Evolutionary conservation across 2,797 vertebrate genomes (phyloP), one percentile per base, ranked within the genome.

Genomic region (Tiaroga cobitis): DNA sequence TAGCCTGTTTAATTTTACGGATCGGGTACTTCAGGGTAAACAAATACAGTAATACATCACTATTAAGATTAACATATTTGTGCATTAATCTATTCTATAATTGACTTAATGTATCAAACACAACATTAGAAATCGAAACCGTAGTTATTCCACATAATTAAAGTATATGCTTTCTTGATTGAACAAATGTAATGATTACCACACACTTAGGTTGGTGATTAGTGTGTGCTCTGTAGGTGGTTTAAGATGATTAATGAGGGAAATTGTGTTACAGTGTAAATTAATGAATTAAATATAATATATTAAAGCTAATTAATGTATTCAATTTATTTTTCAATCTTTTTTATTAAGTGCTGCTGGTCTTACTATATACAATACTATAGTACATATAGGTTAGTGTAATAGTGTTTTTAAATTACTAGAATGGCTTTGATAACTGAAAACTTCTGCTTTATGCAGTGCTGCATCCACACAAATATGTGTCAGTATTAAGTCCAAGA

Each of bases 151-250:
- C 1, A 56, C 7, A 39, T 76, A 37, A 76, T 76, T 76, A 13
- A 37, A 18, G 51, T 76, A 56, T 76, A 56, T 59, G 75, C 34
- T 39, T 39, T 77, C 34, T 77, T 59, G 24, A 77, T 72, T 72
- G 37, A 56, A 61, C 7, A 82, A 82, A 73, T 59, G 10, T 72
- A 59, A 72, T 61, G 19, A 73, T 39, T 46, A 56, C 11, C 39
- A 32, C 37, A 43, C 4, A 19, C 39, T 73, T 19, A 29, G 51
- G 68, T 59, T 51, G 32, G 16, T 81, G 46, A 81, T 70, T 69
- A 81, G 11, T 8, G 1, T 24, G 26, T 73, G 54, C 39, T 61
- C 18, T 56, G 32, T 81, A 56, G 65, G 8, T 70, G 34, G 37
- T 61, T 43, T 32, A 43, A 70, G 34, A 81, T 59, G 8, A 51